Evolutionary conservation across 2,888 invertebrate genomes (phyloP), one percentile per base, ranked within the genome.

Genomic region (Caradrina kadenii): DNA sequence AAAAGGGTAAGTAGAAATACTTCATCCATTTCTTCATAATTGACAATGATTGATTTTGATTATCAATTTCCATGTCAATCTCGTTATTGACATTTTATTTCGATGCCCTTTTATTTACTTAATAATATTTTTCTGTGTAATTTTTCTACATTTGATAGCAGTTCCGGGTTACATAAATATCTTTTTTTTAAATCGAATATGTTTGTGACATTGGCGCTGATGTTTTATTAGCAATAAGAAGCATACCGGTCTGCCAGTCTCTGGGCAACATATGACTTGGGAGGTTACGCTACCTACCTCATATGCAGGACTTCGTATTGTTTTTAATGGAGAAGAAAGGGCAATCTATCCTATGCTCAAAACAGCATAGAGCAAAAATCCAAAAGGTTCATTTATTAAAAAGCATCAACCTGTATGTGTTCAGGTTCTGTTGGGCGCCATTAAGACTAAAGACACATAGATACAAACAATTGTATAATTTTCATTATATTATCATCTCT

Each of bases 31-130:
- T 49, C 5, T 45, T 45, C 2, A 59, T 49, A 56, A 48, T 54
- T 53, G 63, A 11, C n/a, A 26, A 39, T 59, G 19, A 60, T 62
- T 62, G 21, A 17, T 63, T 78, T 60, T 54, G 55, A 78, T 65
- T 65, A 17, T 7, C 17, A 6, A 11, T 52, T 48, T 63, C 49
- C 22, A 17, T 21, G 53, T 15, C 64, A 45, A 77, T 76, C 63
- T 77, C 73, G 52, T 50, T 6, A 19, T 7, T 50, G 63, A 3
- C 31, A 48, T 72, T 77, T 69, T 31, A 68, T 52, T 76, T 49
- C 17, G 15, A 35, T 48, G 19, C 6, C 19, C 10, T 21, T 53
- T n/a, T 67, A 35, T 54, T 22, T 42, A 22, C 5, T 50, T 56
- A 11, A 22, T 31, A 17, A 19, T 45, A 19, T 26, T 45, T 49